Base-by-base conservation (phyloP, 2,888 invertebrate species). In the Magallana nippona region DNA sequence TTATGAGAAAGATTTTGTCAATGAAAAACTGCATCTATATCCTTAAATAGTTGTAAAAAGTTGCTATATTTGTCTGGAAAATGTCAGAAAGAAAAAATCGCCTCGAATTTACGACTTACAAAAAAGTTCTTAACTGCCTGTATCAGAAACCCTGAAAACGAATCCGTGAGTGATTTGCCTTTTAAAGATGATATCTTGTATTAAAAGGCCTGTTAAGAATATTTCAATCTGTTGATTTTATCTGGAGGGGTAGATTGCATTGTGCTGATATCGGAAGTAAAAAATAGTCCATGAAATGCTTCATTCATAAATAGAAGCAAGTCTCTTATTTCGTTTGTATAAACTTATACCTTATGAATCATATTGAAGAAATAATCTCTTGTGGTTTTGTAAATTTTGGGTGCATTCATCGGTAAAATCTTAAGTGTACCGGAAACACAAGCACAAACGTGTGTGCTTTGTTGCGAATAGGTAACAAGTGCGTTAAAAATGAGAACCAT, bases 151-250 rank as follows among this genome's bases (percentile, higher is more conserved):
- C 15, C 71, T 71, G 71, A 71, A 71, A 71, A 32, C 22, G 32
- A 71, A 11, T 11, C 71, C 71, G 27, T 71, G 32, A 71, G 22
- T 71, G 13, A 2, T 71, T 27, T 27, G 22, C 71, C 71, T 32
- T 71, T 71, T 71, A 71, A 71, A 71, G 71, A 71, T 71, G 71
- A 71, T 71, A 71, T 71, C 71, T 71, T 15, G 22, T 27, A 15
- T 71, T 27, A 27, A 71, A 27, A 22, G 60, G 60, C 27, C 27
- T 71, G 32, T 71, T 71, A 71, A 32, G 71, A 71, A 71, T 44
- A 44, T 71, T 71, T 71, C 71, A 71, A 71, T 71, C 71, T 13
- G 71, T 13, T 71, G 71, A 71, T 71, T 71, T 71, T 71, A 71
- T 71, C 71, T 71, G 2, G 71, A 71, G 71, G 63, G 71, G 22